These are phyloP conservation scores for Rhagophthalmus giganteus DNA, from an alignment of 2,888 invertebrate genomes.

Conservation along the genomic window DNA sequence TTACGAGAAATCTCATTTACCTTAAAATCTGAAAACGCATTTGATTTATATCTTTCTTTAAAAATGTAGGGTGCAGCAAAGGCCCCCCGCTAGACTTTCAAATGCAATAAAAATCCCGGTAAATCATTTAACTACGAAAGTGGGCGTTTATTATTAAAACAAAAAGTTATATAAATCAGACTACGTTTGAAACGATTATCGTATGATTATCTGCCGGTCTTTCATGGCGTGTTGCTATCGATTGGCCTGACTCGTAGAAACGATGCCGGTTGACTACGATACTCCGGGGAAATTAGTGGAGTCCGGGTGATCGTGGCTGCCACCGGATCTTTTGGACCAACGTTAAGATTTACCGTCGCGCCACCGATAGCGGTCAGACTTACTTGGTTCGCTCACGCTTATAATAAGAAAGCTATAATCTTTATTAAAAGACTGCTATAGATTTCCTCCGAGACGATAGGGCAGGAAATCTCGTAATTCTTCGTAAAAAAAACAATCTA, in stretches of 20 bases:
- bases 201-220: slow-evolving; percentile 21
- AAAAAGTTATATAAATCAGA: background rate
- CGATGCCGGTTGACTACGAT: slow-evolving; percentile 46
- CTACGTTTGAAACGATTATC: slow-evolving; percentile 15
- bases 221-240: slow-evolving; percentile 35
- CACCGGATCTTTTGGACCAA: slow-evolving; percentile 40
- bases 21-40: too few relatives aligned
- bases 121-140: too few relatives aligned
- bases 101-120: too few relatives aligned
- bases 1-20: too few relatives aligned
- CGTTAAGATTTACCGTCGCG: slow-evolving; percentile 43
- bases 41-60: too few relatives aligned
- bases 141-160: background rate
- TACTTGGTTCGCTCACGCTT: slow-evolving; percentile 34
- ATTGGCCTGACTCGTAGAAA: slow-evolving; percentile 42
- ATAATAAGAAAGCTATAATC: slow-evolving; percentile 42
- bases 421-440: slow-evolving; percentile 33
- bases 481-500: too few relatives aligned
- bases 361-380: slow-evolving; percentile 36
- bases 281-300: slow-evolving; percentile 48
- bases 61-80: too few relatives aligned
- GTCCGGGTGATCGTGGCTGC: slow-evolving; percentile 40
- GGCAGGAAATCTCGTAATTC: too few relatives aligned
- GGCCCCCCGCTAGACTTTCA: too few relatives aligned
- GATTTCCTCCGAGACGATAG: too few relatives aligned